These are phyloP conservation scores for Drosophila bunnanda DNA, from an alignment of 2,888 invertebrate genomes.

Conservation along the genomic window DNA sequence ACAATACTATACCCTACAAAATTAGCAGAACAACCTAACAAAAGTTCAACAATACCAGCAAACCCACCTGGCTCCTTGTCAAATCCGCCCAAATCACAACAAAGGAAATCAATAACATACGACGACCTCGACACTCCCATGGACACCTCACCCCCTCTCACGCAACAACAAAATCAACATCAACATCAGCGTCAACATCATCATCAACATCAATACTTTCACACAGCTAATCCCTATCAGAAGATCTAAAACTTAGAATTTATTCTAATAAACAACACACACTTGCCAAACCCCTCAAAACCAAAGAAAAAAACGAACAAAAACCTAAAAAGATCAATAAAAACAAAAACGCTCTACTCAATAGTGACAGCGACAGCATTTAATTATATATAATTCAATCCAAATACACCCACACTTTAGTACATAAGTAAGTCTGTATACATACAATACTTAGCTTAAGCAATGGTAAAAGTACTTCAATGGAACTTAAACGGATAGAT, in stretches of 20 bases:
- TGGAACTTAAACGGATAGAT: no score
- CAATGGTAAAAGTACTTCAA: no score
- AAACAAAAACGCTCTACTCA: no score
- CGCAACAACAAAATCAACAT: background rate
- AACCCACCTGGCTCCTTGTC: no score
- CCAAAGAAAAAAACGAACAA: slow-evolving; percentile 1
- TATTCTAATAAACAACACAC: slow-evolving; percentile 14
- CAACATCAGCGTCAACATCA: slow-evolving; percentile 6
- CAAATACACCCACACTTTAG: no score
- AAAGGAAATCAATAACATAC: background rate
- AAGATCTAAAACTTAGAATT: slow-evolving; percentile 14
- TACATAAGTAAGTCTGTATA: no score
- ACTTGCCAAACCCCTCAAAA: slow-evolving; percentile 12
- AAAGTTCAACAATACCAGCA: slow-evolving; percentile 1
- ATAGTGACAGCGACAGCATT: no score
- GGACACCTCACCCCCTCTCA: slow-evolving; percentile 1
- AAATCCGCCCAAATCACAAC: background rate
- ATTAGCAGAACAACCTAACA: slow-evolving; percentile 1
- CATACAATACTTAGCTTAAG: no score
- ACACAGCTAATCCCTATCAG: slow-evolving; percentile 9
- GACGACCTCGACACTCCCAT: background rate
- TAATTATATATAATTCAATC: no score
- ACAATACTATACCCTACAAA: slow-evolving; percentile 3
- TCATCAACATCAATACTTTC: background rate
- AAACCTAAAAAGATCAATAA: no score